Evolutionary conservation across 2,888 invertebrate species (phyloP).

Genomic region (Mechanitis messenoides): DNA sequence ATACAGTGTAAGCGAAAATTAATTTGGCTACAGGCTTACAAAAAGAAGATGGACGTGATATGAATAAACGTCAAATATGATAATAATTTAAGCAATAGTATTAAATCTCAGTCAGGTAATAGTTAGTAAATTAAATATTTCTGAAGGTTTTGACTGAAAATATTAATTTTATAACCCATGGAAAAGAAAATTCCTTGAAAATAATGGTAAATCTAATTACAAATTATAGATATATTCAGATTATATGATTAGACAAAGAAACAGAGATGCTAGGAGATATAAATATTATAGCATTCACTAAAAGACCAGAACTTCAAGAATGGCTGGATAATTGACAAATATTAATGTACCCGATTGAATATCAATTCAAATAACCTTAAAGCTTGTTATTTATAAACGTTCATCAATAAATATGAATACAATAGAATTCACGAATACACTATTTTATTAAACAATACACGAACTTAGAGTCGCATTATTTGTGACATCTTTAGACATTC

Average conservation of each 20-base stretch:
- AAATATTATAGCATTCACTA: background rate
- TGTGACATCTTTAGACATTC: constrained; percentile 2
- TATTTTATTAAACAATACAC: background rate
- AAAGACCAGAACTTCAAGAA: background rate
- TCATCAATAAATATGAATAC: background rate
- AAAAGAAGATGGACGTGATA: too few relatives aligned
- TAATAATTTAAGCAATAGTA: background rate
- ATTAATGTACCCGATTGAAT: background rate
- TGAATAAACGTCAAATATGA: background rate
- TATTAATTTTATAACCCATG: too few relatives aligned
- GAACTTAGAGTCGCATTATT: background rate
- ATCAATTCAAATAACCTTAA: constrained; percentile 2
- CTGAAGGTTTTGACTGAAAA: too few relatives aligned
- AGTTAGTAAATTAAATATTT: too few relatives aligned
- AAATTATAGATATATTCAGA: too few relatives aligned
- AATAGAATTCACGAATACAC: background rate
- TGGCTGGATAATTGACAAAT: constrained; percentile 1
- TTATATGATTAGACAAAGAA: background rate
- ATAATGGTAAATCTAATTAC: too few relatives aligned
- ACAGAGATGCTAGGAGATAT: too few relatives aligned
- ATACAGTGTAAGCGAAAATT: too few relatives aligned
- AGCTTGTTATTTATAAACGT: background rate
- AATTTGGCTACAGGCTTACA: too few relatives aligned
- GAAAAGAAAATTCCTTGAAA: too few relatives aligned
- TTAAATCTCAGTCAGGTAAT: too few relatives aligned